phyloP scores from a whole-genome alignment of 2,797 vertebrate species.

The Dromococcyx pavoninus region DNA sequence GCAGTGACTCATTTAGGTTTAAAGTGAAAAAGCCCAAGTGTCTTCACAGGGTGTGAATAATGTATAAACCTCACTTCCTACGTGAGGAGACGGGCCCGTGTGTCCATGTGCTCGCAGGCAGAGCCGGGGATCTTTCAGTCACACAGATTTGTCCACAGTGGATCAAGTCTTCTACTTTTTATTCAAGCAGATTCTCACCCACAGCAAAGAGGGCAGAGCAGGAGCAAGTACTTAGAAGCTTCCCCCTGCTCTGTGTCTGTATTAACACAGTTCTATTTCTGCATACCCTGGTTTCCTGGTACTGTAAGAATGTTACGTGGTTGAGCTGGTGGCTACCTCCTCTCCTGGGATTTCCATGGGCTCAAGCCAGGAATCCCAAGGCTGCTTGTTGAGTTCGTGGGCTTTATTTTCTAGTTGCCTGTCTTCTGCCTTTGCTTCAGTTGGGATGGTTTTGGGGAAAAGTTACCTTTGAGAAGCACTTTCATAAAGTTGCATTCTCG shows the following conservation, averaged over 20 bases:
- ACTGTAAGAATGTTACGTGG: not conserved
- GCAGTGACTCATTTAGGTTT: not conserved
- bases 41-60: not conserved
- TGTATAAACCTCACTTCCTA: rapidly evolving
- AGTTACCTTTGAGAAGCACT: not conserved
- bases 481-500: not conserved
- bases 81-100: not conserved
- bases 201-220: not conserved
- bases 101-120: not conserved
- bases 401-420: not conserved
- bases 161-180: not conserved
- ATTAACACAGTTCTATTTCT: not conserved
- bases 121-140: rapidly evolving
- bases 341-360: not conserved
- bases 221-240: not conserved
- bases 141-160: not conserved
- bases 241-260: not conserved
- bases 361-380: not conserved
- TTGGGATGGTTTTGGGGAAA: not conserved
- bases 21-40: not conserved
- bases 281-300: not conserved
- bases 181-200: not conserved
- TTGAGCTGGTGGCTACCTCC: not conserved
- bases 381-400: not conserved
- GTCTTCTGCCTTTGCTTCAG: not conserved